These are phyloP conservation scores for Ageneiosus marmoratus DNA, from an alignment of 2,113 vertebrate species.

Conservation along the genomic window DNA sequence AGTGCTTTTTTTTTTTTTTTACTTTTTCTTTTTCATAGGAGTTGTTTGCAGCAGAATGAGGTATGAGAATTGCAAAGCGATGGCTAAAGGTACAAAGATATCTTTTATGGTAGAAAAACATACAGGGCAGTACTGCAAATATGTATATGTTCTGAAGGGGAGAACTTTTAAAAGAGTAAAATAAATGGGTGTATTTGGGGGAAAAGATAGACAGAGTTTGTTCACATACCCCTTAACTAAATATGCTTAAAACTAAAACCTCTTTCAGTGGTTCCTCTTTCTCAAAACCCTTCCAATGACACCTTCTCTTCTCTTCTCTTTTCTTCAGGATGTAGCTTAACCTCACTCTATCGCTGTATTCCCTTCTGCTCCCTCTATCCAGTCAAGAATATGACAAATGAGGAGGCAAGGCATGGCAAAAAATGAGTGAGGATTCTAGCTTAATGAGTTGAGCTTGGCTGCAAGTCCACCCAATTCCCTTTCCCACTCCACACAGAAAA, in stretches of 20 bases:
- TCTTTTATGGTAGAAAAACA: not conserved
- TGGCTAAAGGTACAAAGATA: not conserved
- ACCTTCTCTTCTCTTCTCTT: slow-evolving; percentile 26
- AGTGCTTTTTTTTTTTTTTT: not conserved
- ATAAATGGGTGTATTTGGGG: not conserved
- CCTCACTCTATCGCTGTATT: slow-evolving; percentile 24
- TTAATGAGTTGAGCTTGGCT: slow-evolving; percentile 44
- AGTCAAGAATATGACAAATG: slow-evolving; percentile 15
- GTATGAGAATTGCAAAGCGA: not conserved
- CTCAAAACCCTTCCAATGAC: not conserved
- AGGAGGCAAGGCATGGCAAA: slow-evolving; percentile 25
- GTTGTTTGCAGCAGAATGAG: slow-evolving; percentile 9
- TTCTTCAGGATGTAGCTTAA: slow-evolving; percentile 25
- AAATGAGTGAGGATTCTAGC: slow-evolving; percentile 20
- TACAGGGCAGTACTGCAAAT: not conserved
- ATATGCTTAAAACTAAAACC: slow-evolving; percentile 43
- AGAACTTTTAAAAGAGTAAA: not conserved
- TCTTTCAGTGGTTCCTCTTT: not conserved
- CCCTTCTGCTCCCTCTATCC: not conserved
- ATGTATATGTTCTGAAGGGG: not conserved
- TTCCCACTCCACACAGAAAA: slow-evolving; percentile 4
- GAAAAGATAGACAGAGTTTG: slow-evolving; percentile 44
- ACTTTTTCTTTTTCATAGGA: not conserved
- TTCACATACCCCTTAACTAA: slow-evolving; percentile 66
- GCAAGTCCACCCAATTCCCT: slow-evolving; percentile 32